A percentile compares a stretch with the other conserved stretches of the same genome.
Evolutionary conservation across 2,113 vertebrate genomes (phyloP).

Genomic region (Syngnathus floridae): DNA sequence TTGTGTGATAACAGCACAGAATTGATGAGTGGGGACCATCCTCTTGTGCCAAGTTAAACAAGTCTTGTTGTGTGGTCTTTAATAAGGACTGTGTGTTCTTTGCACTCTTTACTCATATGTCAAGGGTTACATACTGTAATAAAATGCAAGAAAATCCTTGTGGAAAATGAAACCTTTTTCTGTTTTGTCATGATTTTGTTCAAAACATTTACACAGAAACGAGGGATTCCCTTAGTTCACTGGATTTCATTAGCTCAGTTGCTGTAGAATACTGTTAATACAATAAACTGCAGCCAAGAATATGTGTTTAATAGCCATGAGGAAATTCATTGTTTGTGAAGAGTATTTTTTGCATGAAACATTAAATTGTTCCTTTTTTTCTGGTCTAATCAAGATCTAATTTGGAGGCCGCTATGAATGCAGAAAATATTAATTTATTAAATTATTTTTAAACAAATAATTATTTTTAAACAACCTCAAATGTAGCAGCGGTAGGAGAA

Average conservation of each 20-base stretch:
- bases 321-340: background rate
- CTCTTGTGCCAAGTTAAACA: conserved; percentile 51
- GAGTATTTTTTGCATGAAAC: background rate
- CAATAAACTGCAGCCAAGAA: too few species aligned
- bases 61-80: conserved; percentile 41
- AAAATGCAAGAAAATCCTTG: conserved; percentile 29
- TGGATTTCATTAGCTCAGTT: too few species aligned
- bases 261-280: too few species aligned
- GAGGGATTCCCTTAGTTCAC: too few species aligned
- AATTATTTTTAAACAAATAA: too few species aligned
- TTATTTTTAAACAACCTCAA: too few species aligned
- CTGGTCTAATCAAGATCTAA: background rate
- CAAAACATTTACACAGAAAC: too few species aligned
- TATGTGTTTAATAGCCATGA: too few species aligned
- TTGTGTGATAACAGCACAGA: conserved; percentile 24
- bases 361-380: background rate
- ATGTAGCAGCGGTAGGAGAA: too few species aligned
- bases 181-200: background rate
- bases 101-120: conserved; percentile 50
- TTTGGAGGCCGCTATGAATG: background rate
- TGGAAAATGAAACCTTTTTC: conserved; percentile 1
- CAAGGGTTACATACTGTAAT: conserved; percentile 55
- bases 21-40: conserved; percentile 40
- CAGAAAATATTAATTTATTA: too few species aligned
- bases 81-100: conserved; percentile 49